Conservation (phyloP, 2,888 invertebrate genomes). For the Spisula solida region DNA sequence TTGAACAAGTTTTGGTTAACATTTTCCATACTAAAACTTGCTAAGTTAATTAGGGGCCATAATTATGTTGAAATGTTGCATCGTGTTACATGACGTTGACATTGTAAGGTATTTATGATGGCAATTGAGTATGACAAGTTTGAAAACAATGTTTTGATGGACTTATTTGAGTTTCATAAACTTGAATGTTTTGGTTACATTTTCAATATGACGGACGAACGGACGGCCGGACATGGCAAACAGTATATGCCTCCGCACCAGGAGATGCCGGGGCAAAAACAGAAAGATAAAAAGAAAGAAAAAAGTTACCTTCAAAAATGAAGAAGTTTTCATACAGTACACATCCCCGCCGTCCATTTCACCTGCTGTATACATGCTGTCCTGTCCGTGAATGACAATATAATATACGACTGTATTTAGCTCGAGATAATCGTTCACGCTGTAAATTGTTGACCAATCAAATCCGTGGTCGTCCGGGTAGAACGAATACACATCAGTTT, state of each 20-base stretch:
- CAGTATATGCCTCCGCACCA: too few relatives aligned
- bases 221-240: too few relatives aligned
- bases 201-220: too few relatives aligned
- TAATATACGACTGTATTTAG: not conserved
- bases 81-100: too few relatives aligned
- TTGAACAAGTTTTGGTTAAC: not conserved
- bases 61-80: too few relatives aligned
- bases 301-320: not conserved
- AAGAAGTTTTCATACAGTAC: not conserved
- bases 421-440: not conserved
- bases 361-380: not conserved
- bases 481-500: not conserved
- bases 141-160: too few relatives aligned
- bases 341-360: not conserved
- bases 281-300: not conserved
- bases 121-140: too few relatives aligned
- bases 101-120: too few relatives aligned
- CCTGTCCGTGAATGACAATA: not conserved
- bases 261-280: too few relatives aligned
- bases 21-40: not conserved
- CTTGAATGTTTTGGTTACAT: too few relatives aligned
- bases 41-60: not conserved
- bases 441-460: not conserved
- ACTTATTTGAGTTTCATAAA: too few relatives aligned
- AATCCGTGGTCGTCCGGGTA: not conserved